Evolutionary conservation across 2,113 vertebrate genomes (phyloP).

Genomic region (Carassius gibelio): DNA sequence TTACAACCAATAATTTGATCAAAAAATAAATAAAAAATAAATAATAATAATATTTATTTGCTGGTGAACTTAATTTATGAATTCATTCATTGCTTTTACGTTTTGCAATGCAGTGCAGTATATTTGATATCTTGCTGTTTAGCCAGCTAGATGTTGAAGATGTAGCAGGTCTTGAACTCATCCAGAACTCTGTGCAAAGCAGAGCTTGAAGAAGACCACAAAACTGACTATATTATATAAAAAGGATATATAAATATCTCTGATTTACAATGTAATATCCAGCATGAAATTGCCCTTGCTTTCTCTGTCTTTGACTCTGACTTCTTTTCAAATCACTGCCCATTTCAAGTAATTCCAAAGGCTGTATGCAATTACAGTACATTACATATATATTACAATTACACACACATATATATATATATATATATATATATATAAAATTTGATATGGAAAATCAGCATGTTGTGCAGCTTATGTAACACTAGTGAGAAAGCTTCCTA

Average conservation of each 20-base stretch:
- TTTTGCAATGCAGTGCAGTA: background rate
- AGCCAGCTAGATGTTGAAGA: no score
- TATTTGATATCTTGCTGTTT: background rate
- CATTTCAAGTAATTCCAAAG: conserved; percentile 6
- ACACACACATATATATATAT: no score
- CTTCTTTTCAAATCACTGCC: conserved; percentile 15
- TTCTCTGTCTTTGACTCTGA: background rate
- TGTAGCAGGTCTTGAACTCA: background rate
- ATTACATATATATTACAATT: no score
- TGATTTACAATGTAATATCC: conserved; percentile 25
- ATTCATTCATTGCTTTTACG: no score
- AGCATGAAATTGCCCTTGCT: conserved; percentile 3
- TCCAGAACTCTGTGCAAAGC: background rate
- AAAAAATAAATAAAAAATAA: no score
- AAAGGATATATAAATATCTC: background rate
- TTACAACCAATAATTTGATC: no score
- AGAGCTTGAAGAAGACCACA: background rate
- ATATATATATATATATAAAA: background rate
- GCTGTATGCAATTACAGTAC: background rate
- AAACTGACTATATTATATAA: background rate
- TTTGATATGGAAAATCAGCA: background rate
- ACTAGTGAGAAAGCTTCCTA: background rate
- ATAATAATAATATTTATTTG: no score
- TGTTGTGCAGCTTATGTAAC: background rate
- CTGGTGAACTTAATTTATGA: no score